phyloP scores from a whole-genome alignment of 2,797 vertebrate genomes.

The Acanthiza pusilla region DNA sequence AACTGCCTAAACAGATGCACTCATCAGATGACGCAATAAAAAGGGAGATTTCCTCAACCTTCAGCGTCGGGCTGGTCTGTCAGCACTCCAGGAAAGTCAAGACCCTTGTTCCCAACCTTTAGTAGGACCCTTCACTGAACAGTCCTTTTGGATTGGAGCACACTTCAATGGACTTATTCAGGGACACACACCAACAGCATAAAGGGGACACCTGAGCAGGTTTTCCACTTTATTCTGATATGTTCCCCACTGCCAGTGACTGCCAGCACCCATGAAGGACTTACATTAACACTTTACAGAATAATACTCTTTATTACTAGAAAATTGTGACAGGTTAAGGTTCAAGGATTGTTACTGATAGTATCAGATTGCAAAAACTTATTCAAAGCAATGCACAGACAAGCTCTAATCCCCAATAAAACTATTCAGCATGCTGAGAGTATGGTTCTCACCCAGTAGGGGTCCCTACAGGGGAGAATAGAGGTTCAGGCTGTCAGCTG shows the following conservation, averaged over 20 bases:
- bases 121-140: neutral
- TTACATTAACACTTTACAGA: neutral
- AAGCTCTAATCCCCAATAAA: neutral
- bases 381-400: neutral
- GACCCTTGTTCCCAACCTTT: neutral
- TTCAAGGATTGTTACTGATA: neutral
- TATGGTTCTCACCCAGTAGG: neutral
- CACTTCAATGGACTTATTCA: too few relatives aligned
- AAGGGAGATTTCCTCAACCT: neutral
- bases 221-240: neutral
- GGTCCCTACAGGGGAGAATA: accelerated
- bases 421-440: neutral
- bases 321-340: neutral
- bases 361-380: neutral
- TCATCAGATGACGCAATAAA: neutral
- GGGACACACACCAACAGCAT: neutral
- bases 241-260: accelerated
- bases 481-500: neutral
- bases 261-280: too few relatives aligned
- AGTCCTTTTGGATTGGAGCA: neutral
- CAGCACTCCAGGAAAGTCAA: neutral
- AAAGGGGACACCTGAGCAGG: neutral
- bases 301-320: neutral
- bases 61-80: neutral
- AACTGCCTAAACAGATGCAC: neutral